Evolutionary conservation across 1,140 invertebrate species (phyloP).

Genomic region (Scaptomyza hsui): DNA sequence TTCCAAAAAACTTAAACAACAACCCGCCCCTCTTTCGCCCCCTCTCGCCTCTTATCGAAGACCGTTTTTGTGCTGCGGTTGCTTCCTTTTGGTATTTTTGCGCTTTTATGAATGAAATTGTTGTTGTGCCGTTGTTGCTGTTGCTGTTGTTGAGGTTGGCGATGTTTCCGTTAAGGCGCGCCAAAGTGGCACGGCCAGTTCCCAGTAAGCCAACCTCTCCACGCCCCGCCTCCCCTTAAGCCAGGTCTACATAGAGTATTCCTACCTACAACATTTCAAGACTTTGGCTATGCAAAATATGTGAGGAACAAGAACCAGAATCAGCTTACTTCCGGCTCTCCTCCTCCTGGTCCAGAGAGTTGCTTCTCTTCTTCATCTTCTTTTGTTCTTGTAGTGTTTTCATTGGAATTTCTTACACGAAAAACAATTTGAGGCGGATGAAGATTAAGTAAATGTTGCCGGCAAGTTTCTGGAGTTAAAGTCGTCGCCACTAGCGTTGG

Average conservation of each 20-base stretch:
- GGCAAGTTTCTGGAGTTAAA: background rate
- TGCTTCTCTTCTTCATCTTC: too few relatives aligned
- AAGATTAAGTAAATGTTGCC: constrained; percentile 43
- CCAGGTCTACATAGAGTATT: background rate
- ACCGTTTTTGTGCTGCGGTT: constrained; percentile 59
- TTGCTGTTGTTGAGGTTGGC: constrained; percentile 65
- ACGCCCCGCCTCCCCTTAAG: background rate
- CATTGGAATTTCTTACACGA: constrained; percentile 61
- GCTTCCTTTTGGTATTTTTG: constrained; percentile 81
- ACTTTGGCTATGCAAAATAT: constrained; percentile 66
- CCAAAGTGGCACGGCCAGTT: constrained; percentile 75
- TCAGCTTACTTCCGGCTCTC: constrained; percentile 61
- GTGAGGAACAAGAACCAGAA: constrained; percentile 33
- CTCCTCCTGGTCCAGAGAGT: background rate
- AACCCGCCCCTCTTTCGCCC: constrained; percentile 4
- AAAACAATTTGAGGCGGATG: constrained; percentile 42
- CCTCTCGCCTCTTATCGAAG: constrained; percentile 16
- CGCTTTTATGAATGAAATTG: constrained; percentile 80
- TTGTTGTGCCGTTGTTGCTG: constrained; percentile 38
- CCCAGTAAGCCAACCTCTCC: constrained; percentile 12
- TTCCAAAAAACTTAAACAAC: constrained; percentile 17
- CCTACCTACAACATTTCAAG: constrained; percentile 7
- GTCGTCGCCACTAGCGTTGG: constrained; percentile 29
- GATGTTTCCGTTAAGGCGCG: constrained; percentile 78
- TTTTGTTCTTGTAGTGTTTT: too few relatives aligned